Base-by-base conservation (phyloP, 2,113 vertebrate species). In the Meleagris gallopavo region DNA sequence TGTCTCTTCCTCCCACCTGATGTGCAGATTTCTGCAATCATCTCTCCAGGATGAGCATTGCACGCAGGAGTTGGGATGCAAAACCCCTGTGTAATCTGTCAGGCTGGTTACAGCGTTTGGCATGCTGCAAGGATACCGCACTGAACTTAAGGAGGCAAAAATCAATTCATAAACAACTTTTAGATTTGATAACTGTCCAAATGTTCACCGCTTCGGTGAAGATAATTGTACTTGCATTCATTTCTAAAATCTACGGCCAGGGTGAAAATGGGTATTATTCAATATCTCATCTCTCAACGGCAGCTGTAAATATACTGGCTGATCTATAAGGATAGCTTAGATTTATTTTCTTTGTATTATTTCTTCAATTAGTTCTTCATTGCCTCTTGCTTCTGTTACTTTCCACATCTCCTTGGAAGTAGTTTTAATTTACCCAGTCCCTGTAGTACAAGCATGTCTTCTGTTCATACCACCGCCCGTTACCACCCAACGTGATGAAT, bases 81-180 rank as follows among this genome's bases (percentile, higher is more conserved):
- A 96, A 96, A 66, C 1, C 83, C 64, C 25, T 19, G 41, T 90
- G 50, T 82, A 88, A 95, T 95, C 48, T 25, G 14, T 89, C 93
- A 83, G 92, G 78, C n/a, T 90, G 77, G 52, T 94, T 94, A 82
- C 3, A 2, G 64, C 10, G 19, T 75, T 97, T 94, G 66, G 76
- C 83, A 89, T 95, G 95, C 80, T 60, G 41, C 69, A 77, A 88
- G 41, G 81, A 87, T 77, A 93, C 71, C 48, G 77, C 77, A 16
- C 32, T 93, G 65, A 93, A 82, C 60, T 89, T 95, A 85, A 96
- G 73, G 65, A 94, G 46, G 78, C 73, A 93, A 96, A 96, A 96
- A 97, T 95, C 76, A 10, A 94, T 97, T 95, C 57, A 94, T 74
- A 89, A 95, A 60, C 76, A 94, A 95, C 1, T 8, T 78, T 85